Percentiles rank a stretch among this genome's conserved stretches.
Conservation (phyloP, 2,113 vertebrate genomes). For the Ailuropoda melanoleuca region DNA sequence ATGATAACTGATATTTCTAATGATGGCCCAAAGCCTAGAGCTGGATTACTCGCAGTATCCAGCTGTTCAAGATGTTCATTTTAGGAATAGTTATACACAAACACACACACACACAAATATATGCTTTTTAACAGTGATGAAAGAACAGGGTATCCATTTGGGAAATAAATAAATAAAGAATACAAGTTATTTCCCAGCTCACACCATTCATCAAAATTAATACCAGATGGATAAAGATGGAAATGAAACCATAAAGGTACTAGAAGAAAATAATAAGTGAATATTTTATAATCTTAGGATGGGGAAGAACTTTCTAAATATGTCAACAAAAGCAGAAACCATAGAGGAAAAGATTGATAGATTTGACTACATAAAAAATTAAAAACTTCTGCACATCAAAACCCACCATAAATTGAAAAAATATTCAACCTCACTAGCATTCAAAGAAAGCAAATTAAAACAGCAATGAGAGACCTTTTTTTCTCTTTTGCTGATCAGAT, state of each 20-base stretch:
- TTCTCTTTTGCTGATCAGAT: conserved; percentile 71
- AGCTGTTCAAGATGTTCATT: conserved; percentile 35
- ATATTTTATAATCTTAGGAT: conserved; percentile 76
- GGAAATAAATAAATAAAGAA: conserved; percentile 78
- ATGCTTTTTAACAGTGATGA: conserved; percentile 65
- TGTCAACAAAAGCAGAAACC: conserved; percentile 81
- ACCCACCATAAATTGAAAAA: conserved; percentile 80
- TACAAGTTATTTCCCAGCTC: conserved; percentile 63
- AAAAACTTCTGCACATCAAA: conserved; percentile 82
- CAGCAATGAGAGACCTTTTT: conserved; percentile 68
- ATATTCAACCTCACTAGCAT: conserved; percentile 75
- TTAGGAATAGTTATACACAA: background rate
- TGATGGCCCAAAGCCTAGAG: background rate
- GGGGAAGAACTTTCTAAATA: conserved; percentile 74
- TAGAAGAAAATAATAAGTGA: conserved; percentile 78
- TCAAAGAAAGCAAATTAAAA: conserved; percentile 81
- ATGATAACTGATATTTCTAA: background rate
- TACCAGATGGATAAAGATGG: conserved; percentile 74
- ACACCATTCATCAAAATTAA: conserved; percentile 71
- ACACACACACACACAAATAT: background rate
- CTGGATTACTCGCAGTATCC: background rate
- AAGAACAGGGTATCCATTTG: conserved; percentile 66
- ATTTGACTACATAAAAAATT: conserved; percentile 81
- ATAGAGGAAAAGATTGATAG: conserved; percentile 80
- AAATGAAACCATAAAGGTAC: conserved; percentile 78